Conservation (phyloP, 2,113 vertebrate species). For the Cebus imitator region DNA sequence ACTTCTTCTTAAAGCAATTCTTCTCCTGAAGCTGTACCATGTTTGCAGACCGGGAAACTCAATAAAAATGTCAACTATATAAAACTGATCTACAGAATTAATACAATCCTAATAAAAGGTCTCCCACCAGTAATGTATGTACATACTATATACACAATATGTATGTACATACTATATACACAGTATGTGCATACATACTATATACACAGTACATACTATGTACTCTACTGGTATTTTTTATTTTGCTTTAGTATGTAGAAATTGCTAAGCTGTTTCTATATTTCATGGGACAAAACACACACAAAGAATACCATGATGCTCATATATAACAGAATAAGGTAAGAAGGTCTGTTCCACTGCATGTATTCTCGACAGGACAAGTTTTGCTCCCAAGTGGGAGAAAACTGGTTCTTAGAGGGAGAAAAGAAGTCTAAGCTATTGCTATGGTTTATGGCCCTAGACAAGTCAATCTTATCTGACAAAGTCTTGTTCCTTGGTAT, state of each 20-base stretch:
- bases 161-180: too few relatives aligned
- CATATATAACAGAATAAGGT: neutral
- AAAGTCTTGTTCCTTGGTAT: neutral
- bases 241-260: neutral
- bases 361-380: neutral
- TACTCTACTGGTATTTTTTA: neutral
- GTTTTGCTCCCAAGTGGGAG: neutral
- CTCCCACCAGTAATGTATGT: neutral
- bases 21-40: neutral
- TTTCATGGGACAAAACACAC: neutral
- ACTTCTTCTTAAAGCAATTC: neutral
- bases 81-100: neutral
- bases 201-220: too few relatives aligned
- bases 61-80: neutral
- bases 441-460: neutral
- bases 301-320: neutral
- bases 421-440: neutral
- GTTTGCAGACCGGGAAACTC: neutral
- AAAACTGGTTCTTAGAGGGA: neutral
- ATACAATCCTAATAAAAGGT: neutral
- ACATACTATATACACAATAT: too few relatives aligned
- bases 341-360: neutral
- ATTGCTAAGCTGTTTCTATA: neutral
- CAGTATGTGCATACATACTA: too few relatives aligned
- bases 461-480: neutral